These are phyloP conservation scores for Sternarchorhynchus goeldii DNA, from an alignment of 2,797 vertebrate species.

Conservation along the genomic window DNA sequence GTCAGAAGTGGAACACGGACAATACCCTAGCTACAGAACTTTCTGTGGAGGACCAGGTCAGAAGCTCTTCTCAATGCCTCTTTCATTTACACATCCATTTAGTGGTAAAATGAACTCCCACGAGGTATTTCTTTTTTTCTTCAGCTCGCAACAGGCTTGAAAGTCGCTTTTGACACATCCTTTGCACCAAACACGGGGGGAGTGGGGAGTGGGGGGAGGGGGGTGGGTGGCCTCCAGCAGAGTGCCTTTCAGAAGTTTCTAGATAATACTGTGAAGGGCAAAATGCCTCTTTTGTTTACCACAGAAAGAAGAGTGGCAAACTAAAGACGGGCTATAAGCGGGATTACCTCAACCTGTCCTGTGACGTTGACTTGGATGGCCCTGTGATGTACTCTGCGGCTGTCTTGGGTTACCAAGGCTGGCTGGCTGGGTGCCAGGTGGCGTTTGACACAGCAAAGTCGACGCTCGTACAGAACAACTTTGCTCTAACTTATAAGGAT, in stretches of 20 bases:
- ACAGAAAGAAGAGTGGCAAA: slow-evolving; percentile 94
- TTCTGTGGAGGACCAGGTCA: slow-evolving; percentile 89
- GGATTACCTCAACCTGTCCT: slow-evolving; percentile 86
- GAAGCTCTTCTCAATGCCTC: not conserved
- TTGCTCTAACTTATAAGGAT: slow-evolving; percentile 89
- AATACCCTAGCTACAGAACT: slow-evolving; percentile 88
- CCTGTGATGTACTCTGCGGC: slow-evolving; percentile 86
- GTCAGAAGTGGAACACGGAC: slow-evolving; percentile 96
- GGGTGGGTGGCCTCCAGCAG: not conserved
- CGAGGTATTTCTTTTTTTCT: slow-evolving; percentile 46
- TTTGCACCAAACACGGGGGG: slow-evolving; percentile 98
- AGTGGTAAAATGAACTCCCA: not conserved
- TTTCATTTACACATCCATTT: not conserved
- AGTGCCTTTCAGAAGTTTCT: not conserved
- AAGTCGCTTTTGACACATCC: slow-evolving; percentile 88
- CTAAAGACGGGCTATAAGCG: slow-evolving; percentile 92
- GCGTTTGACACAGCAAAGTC: slow-evolving; percentile 93
- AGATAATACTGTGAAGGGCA: not conserved
- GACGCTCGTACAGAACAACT: slow-evolving; percentile 92
- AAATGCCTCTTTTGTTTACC: not conserved
- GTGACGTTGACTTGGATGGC: slow-evolving; percentile 90
- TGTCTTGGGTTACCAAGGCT: slow-evolving; percentile 90
- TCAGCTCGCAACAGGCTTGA: slow-evolving; percentile 88
- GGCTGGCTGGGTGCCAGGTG: slow-evolving; percentile 95
- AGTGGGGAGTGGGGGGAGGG: slow-evolving; percentile 56